These are phyloP conservation scores for Eretmocerus hayati DNA, from an alignment of 2,888 invertebrate species.

Conservation along the genomic window DNA sequence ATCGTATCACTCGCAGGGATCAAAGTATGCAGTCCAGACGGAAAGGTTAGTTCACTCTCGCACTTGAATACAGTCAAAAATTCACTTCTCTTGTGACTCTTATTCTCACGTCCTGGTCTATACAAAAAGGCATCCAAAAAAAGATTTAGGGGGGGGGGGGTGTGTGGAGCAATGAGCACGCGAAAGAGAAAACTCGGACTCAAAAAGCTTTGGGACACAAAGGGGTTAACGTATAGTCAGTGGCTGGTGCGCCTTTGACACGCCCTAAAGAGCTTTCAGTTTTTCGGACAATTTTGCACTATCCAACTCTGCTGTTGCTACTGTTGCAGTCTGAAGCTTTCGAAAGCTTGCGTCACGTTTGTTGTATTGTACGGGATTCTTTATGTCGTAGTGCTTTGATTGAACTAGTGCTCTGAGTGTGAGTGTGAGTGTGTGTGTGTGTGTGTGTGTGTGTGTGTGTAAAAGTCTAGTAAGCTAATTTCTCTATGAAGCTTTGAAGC, in stretches of 20 bases:
- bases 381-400: not conserved
- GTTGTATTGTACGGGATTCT: no score
- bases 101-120: no score
- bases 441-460: not conserved
- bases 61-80: no score
- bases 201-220: slow-evolving; percentile 1
- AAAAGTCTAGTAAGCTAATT: no score
- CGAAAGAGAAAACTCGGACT: not conserved
- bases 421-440: not conserved
- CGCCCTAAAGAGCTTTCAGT: slow-evolving; percentile 9
- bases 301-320: no score
- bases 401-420: not conserved
- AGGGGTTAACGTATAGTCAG: not conserved
- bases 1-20: slow-evolving; percentile 71
- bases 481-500: no score
- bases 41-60: slow-evolving; percentile 57
- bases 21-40: slow-evolving; percentile 77
- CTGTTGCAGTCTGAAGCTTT: slow-evolving; percentile 6
- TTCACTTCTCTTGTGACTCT: no score
- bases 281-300: slow-evolving; percentile 13
- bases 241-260: no score
- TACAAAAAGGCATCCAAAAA: not conserved
- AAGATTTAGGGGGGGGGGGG: not conserved
- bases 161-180: not conserved
- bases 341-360: slow-evolving; percentile 4